A percentile compares a stretch with the other conserved stretches of the same genome.
These are phyloP conservation scores for Nannobrachium achirus DNA, from an alignment of 2,113 vertebrate genomes.

Conservation along the genomic window DNA sequence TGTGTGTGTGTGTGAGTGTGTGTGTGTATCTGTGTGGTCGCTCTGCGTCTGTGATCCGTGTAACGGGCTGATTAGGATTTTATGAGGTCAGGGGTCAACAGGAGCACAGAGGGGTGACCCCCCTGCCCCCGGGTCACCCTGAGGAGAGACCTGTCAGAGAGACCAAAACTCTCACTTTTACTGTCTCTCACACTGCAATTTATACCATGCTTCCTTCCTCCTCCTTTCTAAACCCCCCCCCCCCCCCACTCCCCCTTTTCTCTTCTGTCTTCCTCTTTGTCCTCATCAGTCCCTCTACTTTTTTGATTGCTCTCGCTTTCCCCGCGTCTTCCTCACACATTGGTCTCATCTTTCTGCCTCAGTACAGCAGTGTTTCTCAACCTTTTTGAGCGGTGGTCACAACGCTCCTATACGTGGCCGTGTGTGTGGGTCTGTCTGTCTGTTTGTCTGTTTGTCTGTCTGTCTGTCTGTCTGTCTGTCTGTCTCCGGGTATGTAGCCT, in stretches of 20 bases:
- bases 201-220: slow-evolving; percentile 17
- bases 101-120: slow-evolving; percentile 49
- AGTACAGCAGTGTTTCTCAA: too few species aligned
- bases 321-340: neutral
- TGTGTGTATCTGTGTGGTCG: slow-evolving; percentile 28
- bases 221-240: neutral
- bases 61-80: slow-evolving; percentile 70
- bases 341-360: too few species aligned
- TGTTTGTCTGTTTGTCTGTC: too few species aligned
- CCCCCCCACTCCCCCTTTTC: slow-evolving; percentile 8
- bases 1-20: slow-evolving; percentile 2
- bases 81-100: slow-evolving; percentile 72
- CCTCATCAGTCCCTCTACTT: neutral
- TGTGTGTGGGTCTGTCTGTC: too few species aligned
- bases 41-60: slow-evolving; percentile 51
- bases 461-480: too few species aligned
- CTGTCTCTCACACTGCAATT: slow-evolving; percentile 48
- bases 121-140: slow-evolving; percentile 45
- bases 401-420: too few species aligned
- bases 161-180: slow-evolving; percentile 53
- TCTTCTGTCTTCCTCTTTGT: slow-evolving; percentile 1
- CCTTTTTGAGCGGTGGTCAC: too few species aligned
- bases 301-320: neutral
- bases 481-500: too few species aligned
- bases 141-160: slow-evolving; percentile 52